A percentile compares a stretch with the other conserved stretches of the same genome.
Conservation (phyloP, 2,797 vertebrate genomes). For the Rousettus madagascariensis region DNA sequence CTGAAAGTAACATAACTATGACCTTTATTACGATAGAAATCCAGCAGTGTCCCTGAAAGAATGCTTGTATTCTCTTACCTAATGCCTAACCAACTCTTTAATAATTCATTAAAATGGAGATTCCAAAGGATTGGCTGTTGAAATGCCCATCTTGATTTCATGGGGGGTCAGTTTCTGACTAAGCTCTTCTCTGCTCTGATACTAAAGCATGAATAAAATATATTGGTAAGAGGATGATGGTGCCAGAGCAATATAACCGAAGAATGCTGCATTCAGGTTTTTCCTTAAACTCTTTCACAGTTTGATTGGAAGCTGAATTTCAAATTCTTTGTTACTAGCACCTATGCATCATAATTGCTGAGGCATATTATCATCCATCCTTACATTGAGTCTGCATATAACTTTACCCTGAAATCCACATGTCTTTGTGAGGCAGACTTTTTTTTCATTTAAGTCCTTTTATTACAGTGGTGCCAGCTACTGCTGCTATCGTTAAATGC, state of each 20-base stretch:
- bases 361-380: constrained; percentile 72
- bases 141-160: constrained; percentile 48
- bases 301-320: constrained; percentile 72
- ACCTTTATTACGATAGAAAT: constrained; percentile 20
- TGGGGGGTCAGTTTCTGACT: constrained; percentile 53
- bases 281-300: constrained; percentile 65
- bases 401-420: constrained; percentile 78
- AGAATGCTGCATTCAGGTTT: constrained; percentile 50
- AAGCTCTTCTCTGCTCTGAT: constrained; percentile 45
- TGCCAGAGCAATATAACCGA: constrained; percentile 18
- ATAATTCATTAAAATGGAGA: constrained; percentile 25
- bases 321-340: constrained; percentile 75
- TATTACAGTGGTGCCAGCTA: constrained; percentile 77
- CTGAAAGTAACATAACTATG: not conserved
- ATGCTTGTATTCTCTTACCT: constrained; percentile 32
- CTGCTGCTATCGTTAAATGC: constrained; percentile 77
- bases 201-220: constrained; percentile 58
- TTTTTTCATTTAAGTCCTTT: constrained; percentile 79
- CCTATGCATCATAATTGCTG: constrained; percentile 73
- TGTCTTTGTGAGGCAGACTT: constrained; percentile 74
- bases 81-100: not conserved
- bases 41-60: not conserved
- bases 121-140: constrained; percentile 30
- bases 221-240: constrained; percentile 41
- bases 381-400: constrained; percentile 73